Conservation (phyloP, 2,797 vertebrate species). For the Hafferia zeledoni region DNA sequence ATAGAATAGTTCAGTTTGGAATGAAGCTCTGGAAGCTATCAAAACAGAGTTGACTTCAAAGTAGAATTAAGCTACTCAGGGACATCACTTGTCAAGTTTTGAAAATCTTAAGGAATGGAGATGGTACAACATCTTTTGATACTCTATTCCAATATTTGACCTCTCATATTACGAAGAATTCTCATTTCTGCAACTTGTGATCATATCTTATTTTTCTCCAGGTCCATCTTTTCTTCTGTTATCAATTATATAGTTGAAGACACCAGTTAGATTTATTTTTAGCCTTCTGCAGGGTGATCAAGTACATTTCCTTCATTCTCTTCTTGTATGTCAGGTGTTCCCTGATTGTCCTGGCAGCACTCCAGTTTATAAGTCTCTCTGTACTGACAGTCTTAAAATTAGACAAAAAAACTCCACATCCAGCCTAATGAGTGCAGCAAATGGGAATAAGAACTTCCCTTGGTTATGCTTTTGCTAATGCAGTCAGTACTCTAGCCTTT, state of each 20-base stretch:
- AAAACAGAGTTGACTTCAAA: too few relatives aligned
- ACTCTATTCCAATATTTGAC: not conserved
- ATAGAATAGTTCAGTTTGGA: not conserved
- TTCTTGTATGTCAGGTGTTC: not conserved
- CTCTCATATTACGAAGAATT: not conserved
- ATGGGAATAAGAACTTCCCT: not conserved
- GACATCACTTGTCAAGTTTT: not conserved
- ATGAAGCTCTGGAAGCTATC: not conserved
- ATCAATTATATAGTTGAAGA: not conserved
- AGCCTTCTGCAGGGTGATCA: not conserved
- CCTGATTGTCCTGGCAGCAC: not conserved
- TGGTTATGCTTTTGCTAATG: not conserved
- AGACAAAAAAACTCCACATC: not conserved
- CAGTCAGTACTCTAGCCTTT: not conserved
- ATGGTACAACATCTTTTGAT: not conserved
- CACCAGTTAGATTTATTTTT: not conserved
- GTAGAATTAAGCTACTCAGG: not conserved
- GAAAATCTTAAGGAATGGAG: not conserved
- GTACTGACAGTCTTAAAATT: not conserved
- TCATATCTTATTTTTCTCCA: not conserved
- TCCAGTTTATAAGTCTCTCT: not conserved
- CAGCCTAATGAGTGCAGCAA: not conserved
- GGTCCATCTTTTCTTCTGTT: not conserved
- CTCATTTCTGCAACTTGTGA: not conserved
- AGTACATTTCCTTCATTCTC: not conserved